Evolutionary conservation across 2,797 vertebrate genomes (phyloP).

Genomic region (Moxostoma hubbsi): DNA sequence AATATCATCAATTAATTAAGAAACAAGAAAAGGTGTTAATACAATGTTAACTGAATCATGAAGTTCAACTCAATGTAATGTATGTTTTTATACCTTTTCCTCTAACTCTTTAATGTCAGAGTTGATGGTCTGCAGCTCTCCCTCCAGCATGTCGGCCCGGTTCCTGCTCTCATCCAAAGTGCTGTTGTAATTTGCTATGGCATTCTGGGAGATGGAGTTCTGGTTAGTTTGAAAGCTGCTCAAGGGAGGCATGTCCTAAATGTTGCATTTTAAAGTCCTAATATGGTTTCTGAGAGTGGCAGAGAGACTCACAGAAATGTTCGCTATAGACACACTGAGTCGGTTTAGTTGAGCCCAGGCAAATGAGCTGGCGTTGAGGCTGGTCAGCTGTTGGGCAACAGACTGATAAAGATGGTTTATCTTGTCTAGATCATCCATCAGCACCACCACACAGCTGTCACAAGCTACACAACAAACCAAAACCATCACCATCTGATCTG

Average conservation of each 20-base stretch:
- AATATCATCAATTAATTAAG: neutral
- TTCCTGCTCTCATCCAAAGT: constrained; percentile 71
- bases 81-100: constrained; percentile 74
- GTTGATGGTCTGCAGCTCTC: constrained; percentile 73
- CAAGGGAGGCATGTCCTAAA: too few relatives aligned
- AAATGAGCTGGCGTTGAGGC: constrained; percentile 83
- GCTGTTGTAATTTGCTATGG: constrained; percentile 77
- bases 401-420: constrained; percentile 71
- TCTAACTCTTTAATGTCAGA: constrained; percentile 78
- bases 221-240: neutral
- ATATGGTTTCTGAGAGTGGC: too few relatives aligned
- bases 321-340: constrained; percentile 79
- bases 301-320: constrained; percentile 69
- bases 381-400: constrained; percentile 77
- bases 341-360: constrained; percentile 83
- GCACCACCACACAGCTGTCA: constrained; percentile 89
- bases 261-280: neutral
- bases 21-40: neutral
- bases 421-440: constrained; percentile 87
- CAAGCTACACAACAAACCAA: constrained; percentile 78
- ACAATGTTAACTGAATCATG: neutral
- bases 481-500: neutral
- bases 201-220: constrained; percentile 63
- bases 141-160: constrained; percentile 79
- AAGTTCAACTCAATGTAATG: neutral